These are phyloP conservation scores for Papilio protenor DNA, from an alignment of 2,888 invertebrate genomes.

Conservation along the genomic window DNA sequence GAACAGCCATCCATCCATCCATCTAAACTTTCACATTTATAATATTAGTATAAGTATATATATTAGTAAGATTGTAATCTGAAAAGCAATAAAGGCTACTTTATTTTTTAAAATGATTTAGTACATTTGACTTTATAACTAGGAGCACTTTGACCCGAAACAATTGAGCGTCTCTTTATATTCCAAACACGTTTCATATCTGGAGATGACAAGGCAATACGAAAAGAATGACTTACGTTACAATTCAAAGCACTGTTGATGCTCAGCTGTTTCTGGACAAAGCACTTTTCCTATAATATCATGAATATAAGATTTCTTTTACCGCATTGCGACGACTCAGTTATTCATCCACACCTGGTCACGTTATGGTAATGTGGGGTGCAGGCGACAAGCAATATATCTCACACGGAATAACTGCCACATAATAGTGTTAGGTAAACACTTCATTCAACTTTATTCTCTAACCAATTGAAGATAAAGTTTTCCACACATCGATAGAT, in stretches of 20 bases:
- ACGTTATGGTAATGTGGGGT: conserved; percentile 69
- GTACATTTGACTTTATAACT: too few species aligned
- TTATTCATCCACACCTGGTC: conserved; percentile 79
- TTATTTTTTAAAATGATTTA: too few species aligned
- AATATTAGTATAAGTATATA: too few species aligned
- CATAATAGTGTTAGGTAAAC: conserved; percentile 9
- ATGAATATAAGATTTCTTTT: conserved; percentile 76
- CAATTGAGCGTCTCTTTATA: background rate
- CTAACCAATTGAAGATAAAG: background rate
- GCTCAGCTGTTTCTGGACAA: conserved; percentile 33
- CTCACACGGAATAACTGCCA: conserved; percentile 41
- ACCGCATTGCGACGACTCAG: conserved; percentile 82
- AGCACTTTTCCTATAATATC: conserved; percentile 61
- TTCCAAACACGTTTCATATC: conserved; percentile 15
- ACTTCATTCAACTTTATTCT: background rate
- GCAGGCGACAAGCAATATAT: conserved; percentile 58
- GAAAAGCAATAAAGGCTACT: too few species aligned
- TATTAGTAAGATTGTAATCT: too few species aligned
- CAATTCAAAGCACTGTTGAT: conserved; percentile 11
- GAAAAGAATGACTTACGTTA: conserved; percentile 23
- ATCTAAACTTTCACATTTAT: too few species aligned
- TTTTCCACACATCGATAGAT: background rate
- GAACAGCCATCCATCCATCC: too few species aligned
- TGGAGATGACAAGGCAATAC: conserved; percentile 15
- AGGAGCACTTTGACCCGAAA: background rate